These are phyloP conservation scores for Panzeria rudis DNA, from an alignment of 2,888 invertebrate species.

Conservation along the genomic window DNA sequence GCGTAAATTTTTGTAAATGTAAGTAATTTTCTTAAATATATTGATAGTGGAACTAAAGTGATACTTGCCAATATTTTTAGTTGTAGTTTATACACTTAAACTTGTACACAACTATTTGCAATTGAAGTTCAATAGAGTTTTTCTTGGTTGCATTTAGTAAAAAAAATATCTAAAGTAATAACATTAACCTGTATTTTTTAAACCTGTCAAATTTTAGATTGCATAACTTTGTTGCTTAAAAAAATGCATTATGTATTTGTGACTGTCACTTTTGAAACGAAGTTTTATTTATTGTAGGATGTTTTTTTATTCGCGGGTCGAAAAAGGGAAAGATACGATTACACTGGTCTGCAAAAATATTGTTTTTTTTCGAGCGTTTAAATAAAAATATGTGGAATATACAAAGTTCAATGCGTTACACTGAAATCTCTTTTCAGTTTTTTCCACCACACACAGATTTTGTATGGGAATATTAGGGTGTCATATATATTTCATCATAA, in stretches of 20 bases:
- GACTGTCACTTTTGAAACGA: background rate
- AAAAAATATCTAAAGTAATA: slow-evolving; percentile 2
- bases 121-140: slow-evolving; percentile 62
- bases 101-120: slow-evolving; percentile 39
- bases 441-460: no score
- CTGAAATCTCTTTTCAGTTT: no score
- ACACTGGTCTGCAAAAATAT: no score
- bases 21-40: slow-evolving; percentile 16
- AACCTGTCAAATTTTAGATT: slow-evolving; percentile 35
- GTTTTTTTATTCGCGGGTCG: no score
- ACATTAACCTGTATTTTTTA: slow-evolving; percentile 25
- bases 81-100: slow-evolving; percentile 45
- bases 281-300: background rate
- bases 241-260: background rate
- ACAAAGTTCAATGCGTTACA: no score
- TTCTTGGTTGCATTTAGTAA: background rate
- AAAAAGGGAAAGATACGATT: no score
- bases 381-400: no score
- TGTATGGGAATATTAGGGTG: no score
- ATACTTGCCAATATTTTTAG: background rate
- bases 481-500: no score
- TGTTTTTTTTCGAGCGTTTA: no score
- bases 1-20: background rate
- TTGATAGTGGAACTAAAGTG: background rate
- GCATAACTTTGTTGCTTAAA: slow-evolving; percentile 33